A percentile compares a stretch with the other conserved stretches of the same genome.
Evolutionary conservation across 2,888 invertebrate species (phyloP).

Genomic region (Sarcophaga subvicina): DNA sequence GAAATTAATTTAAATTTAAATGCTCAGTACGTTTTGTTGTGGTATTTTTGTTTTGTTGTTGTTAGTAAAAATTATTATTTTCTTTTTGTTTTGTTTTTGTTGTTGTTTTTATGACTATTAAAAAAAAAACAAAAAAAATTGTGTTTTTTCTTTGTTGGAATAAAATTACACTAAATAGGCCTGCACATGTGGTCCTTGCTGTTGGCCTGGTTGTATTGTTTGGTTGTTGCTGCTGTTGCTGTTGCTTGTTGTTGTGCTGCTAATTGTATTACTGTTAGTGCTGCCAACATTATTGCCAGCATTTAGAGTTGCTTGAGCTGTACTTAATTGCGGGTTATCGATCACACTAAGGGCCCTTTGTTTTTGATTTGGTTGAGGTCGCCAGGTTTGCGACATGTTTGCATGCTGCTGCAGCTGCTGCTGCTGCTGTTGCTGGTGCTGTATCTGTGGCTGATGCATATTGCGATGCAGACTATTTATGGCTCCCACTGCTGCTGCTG

Average conservation of each 20-base stretch:
- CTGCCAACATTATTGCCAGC: slow-evolving; percentile 68
- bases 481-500: slow-evolving; percentile 65
- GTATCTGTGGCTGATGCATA: slow-evolving; percentile 71
- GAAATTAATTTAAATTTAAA: slow-evolving; percentile 31
- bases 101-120: slow-evolving; percentile 62
- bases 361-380: slow-evolving; percentile 81
- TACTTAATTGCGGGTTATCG: slow-evolving; percentile 60
- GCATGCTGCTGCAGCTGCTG: slow-evolving; percentile 70
- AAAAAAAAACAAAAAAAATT: background rate
- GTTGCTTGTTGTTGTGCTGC: slow-evolving; percentile 74
- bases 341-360: slow-evolving; percentile 61
- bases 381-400: slow-evolving; percentile 82
- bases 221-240: slow-evolving; percentile 74
- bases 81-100: slow-evolving; percentile 22
- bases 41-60: slow-evolving; percentile 46
- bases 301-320: slow-evolving; percentile 56
- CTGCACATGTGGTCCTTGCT: slow-evolving; percentile 81
- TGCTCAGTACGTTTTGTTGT: slow-evolving; percentile 61
- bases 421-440: slow-evolving; percentile 65
- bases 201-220: slow-evolving; percentile 75
- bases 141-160: slow-evolving; percentile 60
- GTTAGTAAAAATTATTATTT: slow-evolving; percentile 59
- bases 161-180: slow-evolving; percentile 80
- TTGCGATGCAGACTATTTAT: slow-evolving; percentile 72
- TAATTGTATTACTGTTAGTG: slow-evolving; percentile 53